A percentile compares a stretch with the other conserved stretches of the same genome.
Evolutionary conservation across 2,113 vertebrate species (phyloP).

Genomic region (Sapayoa aenigma): DNA sequence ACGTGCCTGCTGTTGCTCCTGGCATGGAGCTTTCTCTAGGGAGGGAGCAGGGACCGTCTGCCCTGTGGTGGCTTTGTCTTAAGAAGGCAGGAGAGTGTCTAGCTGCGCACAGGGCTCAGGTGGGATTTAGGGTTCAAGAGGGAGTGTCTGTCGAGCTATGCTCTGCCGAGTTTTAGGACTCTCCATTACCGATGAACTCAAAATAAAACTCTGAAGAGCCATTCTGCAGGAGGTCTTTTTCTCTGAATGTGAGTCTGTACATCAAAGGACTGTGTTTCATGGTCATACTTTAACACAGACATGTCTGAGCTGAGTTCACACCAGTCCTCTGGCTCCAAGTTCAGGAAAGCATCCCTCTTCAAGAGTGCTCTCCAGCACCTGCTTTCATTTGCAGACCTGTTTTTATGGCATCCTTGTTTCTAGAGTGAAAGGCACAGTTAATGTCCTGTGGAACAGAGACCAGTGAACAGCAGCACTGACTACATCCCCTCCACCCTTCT

Average conservation of each 20-base stretch:
- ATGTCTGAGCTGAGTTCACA: background rate
- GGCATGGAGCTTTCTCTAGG: accelerated
- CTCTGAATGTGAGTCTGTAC: background rate
- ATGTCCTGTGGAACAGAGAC: background rate
- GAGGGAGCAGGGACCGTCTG: accelerated
- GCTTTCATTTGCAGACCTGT: background rate
- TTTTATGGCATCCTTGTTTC: background rate
- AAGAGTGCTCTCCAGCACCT: background rate
- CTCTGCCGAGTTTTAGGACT: background rate
- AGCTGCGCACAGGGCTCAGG: background rate
- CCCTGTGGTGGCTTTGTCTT: accelerated
- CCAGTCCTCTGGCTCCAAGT: background rate
- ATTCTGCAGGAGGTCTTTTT: background rate
- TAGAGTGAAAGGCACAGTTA: background rate
- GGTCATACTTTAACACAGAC: background rate
- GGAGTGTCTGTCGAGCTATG: background rate
- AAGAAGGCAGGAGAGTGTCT: too few relatives aligned
- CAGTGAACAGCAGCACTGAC: background rate
- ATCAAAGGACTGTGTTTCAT: background rate
- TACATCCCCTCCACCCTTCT: background rate
- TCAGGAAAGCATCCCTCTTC: background rate
- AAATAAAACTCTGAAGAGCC: background rate
- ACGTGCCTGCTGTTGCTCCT: background rate
- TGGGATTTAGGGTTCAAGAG: background rate
- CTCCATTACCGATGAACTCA: accelerated